A percentile compares a stretch with the other conserved stretches of the same genome.
Conservation (phyloP, 2,888 invertebrate species). For the Oconnorella tubifera region DNA sequence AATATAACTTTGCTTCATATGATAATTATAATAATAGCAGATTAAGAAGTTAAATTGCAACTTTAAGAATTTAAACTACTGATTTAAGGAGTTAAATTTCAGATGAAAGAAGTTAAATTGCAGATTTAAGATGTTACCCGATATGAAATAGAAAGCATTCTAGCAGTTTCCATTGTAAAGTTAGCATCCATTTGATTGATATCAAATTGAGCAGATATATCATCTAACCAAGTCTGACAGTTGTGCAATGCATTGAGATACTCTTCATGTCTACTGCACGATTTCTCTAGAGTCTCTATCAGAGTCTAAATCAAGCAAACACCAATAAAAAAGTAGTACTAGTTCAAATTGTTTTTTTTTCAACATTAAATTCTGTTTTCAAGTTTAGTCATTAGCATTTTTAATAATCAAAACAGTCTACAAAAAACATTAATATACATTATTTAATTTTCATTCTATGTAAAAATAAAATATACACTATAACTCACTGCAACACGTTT, state of each 20-base stretch:
- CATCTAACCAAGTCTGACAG: neutral
- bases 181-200: neutral
- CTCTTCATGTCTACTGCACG: conserved; percentile 6
- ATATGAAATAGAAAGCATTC: neutral
- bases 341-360: too few relatives aligned
- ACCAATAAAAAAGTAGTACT: too few relatives aligned
- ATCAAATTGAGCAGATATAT: neutral
- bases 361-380: too few relatives aligned
- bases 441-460: neutral
- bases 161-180: neutral
- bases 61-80: too few relatives aligned
- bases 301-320: conserved; percentile 3
- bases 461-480: neutral
- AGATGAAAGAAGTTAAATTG: too few relatives aligned
- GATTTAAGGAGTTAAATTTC: too few relatives aligned
- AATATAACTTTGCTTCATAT: neutral
- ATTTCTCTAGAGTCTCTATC: neutral
- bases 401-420: too few relatives aligned
- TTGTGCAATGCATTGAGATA: conserved; percentile 1
- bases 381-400: too few relatives aligned
- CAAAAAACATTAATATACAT: too few relatives aligned
- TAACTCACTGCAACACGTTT: neutral
- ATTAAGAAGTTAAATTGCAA: neutral
- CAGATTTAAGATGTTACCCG: neutral
- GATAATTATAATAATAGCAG: neutral